Base-by-base conservation (phyloP, 2,888 invertebrate species). In the Heliconius ethilla region DNA sequence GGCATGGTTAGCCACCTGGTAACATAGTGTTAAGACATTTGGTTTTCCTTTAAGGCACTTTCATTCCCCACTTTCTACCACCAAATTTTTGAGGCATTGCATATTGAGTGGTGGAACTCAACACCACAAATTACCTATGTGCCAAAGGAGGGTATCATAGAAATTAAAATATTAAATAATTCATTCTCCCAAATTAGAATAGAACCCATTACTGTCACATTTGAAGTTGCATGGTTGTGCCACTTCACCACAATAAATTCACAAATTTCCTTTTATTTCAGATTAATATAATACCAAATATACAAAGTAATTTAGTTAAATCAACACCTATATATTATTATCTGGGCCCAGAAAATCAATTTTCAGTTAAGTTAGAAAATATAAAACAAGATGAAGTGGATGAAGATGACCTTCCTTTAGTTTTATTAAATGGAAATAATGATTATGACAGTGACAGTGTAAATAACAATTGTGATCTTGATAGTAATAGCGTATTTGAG, bases 391-490 rank as follows among this genome's bases (percentile, higher is more conserved):
- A 77, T 70, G 76, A 78, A 7, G 7, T 37, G 7, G 82, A 82
- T 73, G 83, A 85, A 45, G 85, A 86, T 73, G 81, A 86, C 10
- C 55, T 85, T 5, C 86, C 86, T 0, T 70, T 86, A n/a, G 67
- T 83, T 2, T 78, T 83, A 78, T 76, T 86, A 10, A 82, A 79
- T 70, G 79, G 79, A 18, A 74, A 78, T 59, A 40, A 37, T 65
- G 73, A 72, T 27, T 72, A 76, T 0, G 78, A 81, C 1, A 70
- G 45, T 67, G 83, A 83, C 66, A 74, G 81, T 65, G 79, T 77
- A 62, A 11, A 78, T 29, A 75, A 79, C 3, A 15, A 13, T 15
- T 40, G 29, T 65, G 73, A 72, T 27, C 70, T 76, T 1, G 78
- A 81, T 1, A 70, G 40, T 67, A 83, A 83, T 66, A 74, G 81